phyloP scores from a whole-genome alignment of 2,888 invertebrate species.

The Cybosia mesomella region DNA sequence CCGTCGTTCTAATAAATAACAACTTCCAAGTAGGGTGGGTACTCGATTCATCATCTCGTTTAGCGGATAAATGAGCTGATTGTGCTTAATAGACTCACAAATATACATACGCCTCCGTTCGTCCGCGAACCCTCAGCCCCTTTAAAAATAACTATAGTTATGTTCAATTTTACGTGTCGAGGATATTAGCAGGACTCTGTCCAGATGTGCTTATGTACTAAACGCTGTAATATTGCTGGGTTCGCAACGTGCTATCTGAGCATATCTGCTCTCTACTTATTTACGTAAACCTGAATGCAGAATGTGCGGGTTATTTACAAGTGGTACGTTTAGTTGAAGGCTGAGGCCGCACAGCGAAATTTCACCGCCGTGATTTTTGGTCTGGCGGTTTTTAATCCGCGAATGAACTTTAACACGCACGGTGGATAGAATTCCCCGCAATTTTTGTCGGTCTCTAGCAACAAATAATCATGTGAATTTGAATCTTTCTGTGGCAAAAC shows the following conservation, averaged over 20 bases:
- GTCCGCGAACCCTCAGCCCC: slow-evolving; percentile 36
- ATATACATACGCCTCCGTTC: slow-evolving; percentile 32
- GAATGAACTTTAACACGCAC: neutral
- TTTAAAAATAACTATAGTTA: neutral
- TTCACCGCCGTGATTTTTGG: neutral
- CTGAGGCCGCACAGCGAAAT: neutral
- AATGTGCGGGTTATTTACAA: neutral
- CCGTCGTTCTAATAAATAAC: slow-evolving; percentile 45
- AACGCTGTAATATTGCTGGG: slow-evolving; percentile 1
- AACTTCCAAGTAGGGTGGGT: slow-evolving; percentile 45
- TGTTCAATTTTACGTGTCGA: neutral
- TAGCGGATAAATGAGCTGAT: slow-evolving; percentile 25
- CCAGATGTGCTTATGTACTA: slow-evolving; percentile 6
- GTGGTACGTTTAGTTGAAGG: neutral
- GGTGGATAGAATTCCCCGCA: too few relatives aligned
- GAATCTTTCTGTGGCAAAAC: neutral
- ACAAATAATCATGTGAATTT: neutral
- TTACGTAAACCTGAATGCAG: neutral
- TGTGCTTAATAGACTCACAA: slow-evolving; percentile 24
- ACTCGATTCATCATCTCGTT: slow-evolving; percentile 41
- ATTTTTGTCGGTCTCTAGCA: neutral
- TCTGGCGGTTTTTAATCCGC: neutral
- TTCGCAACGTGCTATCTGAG: neutral
- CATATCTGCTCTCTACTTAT: neutral
- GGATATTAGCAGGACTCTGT: neutral